Evolutionary conservation across 2,113 vertebrate genomes (phyloP).

Genomic region (Brachypodius melanocephalos): DNA sequence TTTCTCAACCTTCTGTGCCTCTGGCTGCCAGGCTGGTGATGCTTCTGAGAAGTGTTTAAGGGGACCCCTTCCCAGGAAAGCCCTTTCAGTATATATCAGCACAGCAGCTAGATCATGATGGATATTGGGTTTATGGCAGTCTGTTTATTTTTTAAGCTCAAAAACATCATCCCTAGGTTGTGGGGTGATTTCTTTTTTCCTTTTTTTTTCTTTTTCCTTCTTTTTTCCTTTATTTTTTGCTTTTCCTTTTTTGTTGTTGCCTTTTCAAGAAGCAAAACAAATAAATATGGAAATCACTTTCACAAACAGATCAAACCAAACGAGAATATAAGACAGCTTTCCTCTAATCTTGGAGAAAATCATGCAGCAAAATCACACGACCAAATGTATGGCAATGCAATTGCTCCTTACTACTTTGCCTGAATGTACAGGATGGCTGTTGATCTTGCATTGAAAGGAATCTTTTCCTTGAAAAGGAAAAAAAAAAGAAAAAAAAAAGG

Average conservation of each 20-base stretch:
- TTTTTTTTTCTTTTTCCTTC: too few relatives aligned
- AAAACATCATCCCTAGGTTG: background rate
- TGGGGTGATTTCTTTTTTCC: background rate
- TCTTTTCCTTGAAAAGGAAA: background rate
- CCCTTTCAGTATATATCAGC: background rate
- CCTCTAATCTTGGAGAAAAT: background rate
- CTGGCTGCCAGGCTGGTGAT: background rate
- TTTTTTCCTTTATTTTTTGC: too few relatives aligned
- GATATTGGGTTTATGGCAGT: background rate
- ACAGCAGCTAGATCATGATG: background rate
- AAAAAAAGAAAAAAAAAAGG: fast-evolving
- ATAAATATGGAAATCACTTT: background rate
- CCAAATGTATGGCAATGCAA: background rate
- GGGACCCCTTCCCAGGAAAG: background rate
- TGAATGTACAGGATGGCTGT: background rate
- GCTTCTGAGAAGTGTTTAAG: background rate
- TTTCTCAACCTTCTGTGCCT: background rate
- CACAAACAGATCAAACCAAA: background rate
- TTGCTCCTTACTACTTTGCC: background rate
- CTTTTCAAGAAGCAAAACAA: background rate
- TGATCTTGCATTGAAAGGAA: background rate
- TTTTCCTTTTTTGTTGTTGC: background rate
- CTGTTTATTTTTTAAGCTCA: background rate
- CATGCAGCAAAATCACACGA: background rate
- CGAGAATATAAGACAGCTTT: background rate